Evolutionary conservation across 1,140 invertebrate species (phyloP), one percentile per base, ranked within the genome.

Genomic region (Himalopsyche phryganea): DNA sequence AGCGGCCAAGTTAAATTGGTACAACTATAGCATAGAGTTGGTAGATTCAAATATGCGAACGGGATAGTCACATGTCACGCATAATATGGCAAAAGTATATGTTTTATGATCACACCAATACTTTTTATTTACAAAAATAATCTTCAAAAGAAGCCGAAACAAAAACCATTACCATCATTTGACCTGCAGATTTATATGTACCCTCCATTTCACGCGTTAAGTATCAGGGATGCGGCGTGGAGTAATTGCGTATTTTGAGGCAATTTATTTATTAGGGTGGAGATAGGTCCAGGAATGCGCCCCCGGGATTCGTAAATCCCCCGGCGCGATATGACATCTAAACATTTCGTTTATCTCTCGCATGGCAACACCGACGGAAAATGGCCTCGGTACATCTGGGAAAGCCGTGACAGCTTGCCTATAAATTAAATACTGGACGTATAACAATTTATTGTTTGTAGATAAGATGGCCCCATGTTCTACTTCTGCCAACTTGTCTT

Each of bases 211-310:
- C 4, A 7, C 3, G 19, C 50, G 19, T 52, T 20, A 36, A 11
- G 19, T 50, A 19, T 10, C 33, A 18, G n/a, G 28, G 9, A 13
- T 40, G 44, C 44, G 20, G 23, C 14, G 15, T 1, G 18, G 35
- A 49, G 55, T 50, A 58, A 58, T 58, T 58, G 55, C 55, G 47
- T 46, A 44, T 58, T 49, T 58, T 41, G 55, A 50, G 33, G 32
- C 55, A 49, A 50, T 50, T 58, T 58, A 58, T 58, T 58, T 50
- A 58, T 58, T 19, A 18, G 55, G 38, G 46, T 33, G 20, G 18
- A 42, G 47, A 57, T 57, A 57, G 47, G 23, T 28, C 23, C 19
- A 49, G 45, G n/a, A 49, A 38, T 56, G 33, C 35, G 20, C 45
- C 46, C 53, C 13, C 19, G 52, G 44, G 46, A 42, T 28, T 28